These are phyloP conservation scores for Andinoacara biseriatus DNA, from an alignment of 2,113 vertebrate genomes.

Conservation along the genomic window DNA sequence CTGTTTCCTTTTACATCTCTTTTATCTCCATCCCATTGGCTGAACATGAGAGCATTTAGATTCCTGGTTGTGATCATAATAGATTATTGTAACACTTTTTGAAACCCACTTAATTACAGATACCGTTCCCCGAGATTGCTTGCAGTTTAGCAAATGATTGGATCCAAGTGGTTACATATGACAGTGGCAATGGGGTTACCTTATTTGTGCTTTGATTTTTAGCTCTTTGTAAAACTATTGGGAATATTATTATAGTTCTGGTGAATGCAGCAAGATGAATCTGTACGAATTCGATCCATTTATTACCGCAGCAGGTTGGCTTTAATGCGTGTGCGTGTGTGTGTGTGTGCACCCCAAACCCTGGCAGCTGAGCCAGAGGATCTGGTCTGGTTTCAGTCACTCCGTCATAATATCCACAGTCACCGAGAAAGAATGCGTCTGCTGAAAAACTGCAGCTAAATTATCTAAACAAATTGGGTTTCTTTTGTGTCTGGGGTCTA, in stretches of 20 bases:
- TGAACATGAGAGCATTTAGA: conserved; percentile 50
- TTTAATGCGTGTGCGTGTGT: conserved; percentile 25
- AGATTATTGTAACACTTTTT: conserved; percentile 41
- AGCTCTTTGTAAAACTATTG: conserved; percentile 34
- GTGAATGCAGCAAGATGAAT: conserved; percentile 61
- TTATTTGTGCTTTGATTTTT: conserved; percentile 46
- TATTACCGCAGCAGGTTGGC: conserved; percentile 42
- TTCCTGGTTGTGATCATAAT: conserved; percentile 62
- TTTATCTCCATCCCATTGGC: conserved; percentile 64
- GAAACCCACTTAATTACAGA: conserved; percentile 55
- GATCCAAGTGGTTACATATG: conserved; percentile 68
- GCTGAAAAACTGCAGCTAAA: conserved; percentile 72
- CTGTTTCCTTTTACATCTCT: conserved; percentile 60
- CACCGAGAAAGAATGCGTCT: conserved; percentile 81
- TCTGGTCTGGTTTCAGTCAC: conserved; percentile 77
- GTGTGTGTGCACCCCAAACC: conserved; percentile 19
- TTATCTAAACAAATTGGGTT: conserved; percentile 79
- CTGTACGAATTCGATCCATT: conserved; percentile 41
- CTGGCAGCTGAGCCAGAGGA: conserved; percentile 56
- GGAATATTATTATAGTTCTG: conserved; percentile 53
- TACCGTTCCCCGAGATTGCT: conserved; percentile 63
- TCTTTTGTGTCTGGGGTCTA: conserved; percentile 72
- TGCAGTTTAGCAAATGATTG: conserved; percentile 67
- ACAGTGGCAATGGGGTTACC: conserved; percentile 57
- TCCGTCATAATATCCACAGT: conserved; percentile 80